These are phyloP conservation scores for Labeo rohita DNA, from an alignment of 2,113 vertebrate species.

Conservation along the genomic window DNA sequence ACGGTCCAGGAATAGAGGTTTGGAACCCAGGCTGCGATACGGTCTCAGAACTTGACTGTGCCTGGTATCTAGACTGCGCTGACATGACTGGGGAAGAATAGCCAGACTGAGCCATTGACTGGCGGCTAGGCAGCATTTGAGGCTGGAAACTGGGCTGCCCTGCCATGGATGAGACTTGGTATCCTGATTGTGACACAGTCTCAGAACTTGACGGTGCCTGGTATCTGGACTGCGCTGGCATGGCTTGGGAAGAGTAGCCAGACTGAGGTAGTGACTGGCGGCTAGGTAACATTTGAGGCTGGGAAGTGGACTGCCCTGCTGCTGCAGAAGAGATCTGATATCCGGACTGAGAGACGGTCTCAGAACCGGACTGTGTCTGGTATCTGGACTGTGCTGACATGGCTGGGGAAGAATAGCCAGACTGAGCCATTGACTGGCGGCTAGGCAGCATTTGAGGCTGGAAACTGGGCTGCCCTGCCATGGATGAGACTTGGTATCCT, in stretches of 20 bases:
- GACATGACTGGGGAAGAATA: neutral
- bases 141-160: neutral
- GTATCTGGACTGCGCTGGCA: neutral
- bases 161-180: neutral
- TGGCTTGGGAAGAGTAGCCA: neutral
- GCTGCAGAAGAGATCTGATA: neutral
- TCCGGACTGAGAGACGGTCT: neutral
- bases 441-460: neutral
- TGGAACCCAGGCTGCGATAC: neutral
- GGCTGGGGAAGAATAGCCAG: neutral
- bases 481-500: neutral
- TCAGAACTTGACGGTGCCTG: neutral
- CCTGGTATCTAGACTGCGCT: neutral
- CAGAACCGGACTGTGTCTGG: neutral
- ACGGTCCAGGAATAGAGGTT: neutral
- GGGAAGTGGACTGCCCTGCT: too few relatives aligned
- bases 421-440: neutral
- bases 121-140: neutral
- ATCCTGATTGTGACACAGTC: accelerated
- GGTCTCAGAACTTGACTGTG: neutral
- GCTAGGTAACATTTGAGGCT: neutral
- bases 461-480: neutral
- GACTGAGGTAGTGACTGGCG: neutral
- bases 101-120: neutral
- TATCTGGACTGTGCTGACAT: neutral